A percentile compares a stretch with the other conserved stretches of the same genome.
phyloP scores from a whole-genome alignment of 2,797 vertebrate genomes.

The Orientallactaga sibirica region DNA sequence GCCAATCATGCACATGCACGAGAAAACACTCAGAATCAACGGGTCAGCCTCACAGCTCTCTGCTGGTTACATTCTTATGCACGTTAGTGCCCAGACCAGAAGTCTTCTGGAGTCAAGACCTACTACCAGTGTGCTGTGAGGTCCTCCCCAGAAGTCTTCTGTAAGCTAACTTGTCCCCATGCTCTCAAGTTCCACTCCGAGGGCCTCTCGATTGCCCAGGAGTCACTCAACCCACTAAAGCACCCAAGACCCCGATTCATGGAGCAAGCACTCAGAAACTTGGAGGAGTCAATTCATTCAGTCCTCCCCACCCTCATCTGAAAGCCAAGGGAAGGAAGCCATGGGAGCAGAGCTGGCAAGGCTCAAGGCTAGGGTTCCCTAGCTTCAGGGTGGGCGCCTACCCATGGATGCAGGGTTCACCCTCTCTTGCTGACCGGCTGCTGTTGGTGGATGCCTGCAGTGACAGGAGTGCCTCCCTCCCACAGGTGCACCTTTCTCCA shows the following conservation, averaged over 20 bases:
- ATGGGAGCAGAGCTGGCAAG: not conserved
- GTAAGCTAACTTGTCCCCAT: not conserved
- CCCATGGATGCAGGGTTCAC: constrained; percentile 73
- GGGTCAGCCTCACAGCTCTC: not conserved
- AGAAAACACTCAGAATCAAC: constrained; percentile 32
- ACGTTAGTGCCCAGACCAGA: not conserved
- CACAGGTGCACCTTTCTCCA: constrained; percentile 29
- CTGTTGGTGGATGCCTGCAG: constrained; percentile 67
- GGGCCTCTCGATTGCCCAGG: not conserved
- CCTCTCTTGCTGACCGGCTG: constrained; percentile 53
- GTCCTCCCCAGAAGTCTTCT: not conserved
- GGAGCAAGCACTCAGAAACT: constrained; percentile 5
- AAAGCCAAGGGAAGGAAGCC: constrained; percentile 39
- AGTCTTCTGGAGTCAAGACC: not conserved
- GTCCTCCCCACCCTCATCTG: not conserved
- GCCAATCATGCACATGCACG: not conserved
- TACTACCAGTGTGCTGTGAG: not conserved
- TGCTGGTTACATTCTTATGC: not conserved
- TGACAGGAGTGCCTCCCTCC: constrained; percentile 64
- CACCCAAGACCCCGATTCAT: not conserved
- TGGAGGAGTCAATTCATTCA: not conserved
- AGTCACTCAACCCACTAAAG: not conserved
- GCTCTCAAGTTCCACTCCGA: not conserved
- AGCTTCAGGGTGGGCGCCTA: constrained; percentile 36
- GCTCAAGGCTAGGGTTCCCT: not conserved